Conservation (phyloP, 2,797 vertebrate genomes). For the Sciaenops ocellatus region DNA sequence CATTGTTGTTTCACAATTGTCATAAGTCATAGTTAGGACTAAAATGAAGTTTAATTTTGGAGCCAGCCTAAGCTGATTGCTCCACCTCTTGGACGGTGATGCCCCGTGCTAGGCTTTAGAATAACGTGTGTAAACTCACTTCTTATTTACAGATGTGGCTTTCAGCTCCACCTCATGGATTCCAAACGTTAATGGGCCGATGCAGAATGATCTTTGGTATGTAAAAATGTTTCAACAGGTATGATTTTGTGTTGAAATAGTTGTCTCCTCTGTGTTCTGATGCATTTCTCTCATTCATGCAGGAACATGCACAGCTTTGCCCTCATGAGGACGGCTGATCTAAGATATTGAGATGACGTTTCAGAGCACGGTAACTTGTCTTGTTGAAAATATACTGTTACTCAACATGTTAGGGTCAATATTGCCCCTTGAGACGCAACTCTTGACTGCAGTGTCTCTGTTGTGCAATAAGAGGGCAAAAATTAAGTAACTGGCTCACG, state of each 20-base stretch:
- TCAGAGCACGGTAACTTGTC: constrained; percentile 22
- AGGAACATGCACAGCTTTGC: constrained; percentile 15
- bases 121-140: neutral
- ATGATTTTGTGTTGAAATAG: neutral
- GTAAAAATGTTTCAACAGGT: neutral
- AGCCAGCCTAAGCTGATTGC: neutral
- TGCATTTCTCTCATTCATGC: constrained; percentile 4
- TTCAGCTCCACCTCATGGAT: neutral
- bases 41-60: neutral
- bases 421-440: constrained; percentile 75
- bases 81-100: neutral
- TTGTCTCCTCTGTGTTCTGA: neutral
- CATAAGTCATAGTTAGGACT: neutral
- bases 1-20: neutral
- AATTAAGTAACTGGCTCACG: constrained; percentile 72
- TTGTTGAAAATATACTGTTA: neutral
- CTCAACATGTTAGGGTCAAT: neutral
- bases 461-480: constrained; percentile 75
- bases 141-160: constrained; percentile 7
- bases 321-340: constrained; percentile 6
- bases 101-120: neutral
- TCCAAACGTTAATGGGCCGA: neutral
- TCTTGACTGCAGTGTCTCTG: constrained; percentile 67
- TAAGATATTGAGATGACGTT: neutral
- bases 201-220: neutral